A percentile compares a stretch with the other conserved stretches of the same genome.
phyloP scores from a whole-genome alignment of 2,888 invertebrate genomes.

The Pyrgus malvae region DNA sequence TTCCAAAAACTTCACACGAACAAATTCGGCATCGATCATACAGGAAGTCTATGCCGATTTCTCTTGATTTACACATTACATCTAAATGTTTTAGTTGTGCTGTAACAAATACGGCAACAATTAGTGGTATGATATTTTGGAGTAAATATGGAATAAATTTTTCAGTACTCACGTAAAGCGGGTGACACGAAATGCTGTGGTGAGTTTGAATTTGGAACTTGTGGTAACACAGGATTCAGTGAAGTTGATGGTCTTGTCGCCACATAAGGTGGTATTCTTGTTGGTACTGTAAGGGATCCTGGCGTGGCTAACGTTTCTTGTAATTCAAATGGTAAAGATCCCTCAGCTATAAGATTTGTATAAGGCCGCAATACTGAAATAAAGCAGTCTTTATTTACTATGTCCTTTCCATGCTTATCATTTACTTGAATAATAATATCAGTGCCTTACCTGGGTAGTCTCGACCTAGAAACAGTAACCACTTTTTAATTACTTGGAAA shows the following conservation, averaged over 20 bases:
- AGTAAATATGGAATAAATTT: no score
- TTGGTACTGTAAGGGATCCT: no score
- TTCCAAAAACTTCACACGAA: constrained; percentile 43
- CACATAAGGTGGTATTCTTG: no score
- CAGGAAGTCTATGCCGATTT: constrained; percentile 41
- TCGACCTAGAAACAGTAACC: not conserved
- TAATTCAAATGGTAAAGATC: no score
- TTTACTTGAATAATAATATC: not conserved
- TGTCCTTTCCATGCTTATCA: not conserved
- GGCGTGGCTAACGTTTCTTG: no score
- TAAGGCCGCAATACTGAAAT: not conserved
- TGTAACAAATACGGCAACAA: not conserved
- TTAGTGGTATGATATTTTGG: no score
- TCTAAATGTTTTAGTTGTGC: constrained; percentile 30
- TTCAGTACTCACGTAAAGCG: not conserved
- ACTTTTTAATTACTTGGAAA: no score
- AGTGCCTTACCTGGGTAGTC: not conserved
- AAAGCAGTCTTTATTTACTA: no score
- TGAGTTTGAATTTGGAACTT: not conserved
- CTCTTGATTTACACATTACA: constrained; percentile 37
- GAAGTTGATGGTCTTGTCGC: no score
- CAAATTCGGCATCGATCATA: constrained; percentile 40
- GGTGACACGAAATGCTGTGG: not conserved
- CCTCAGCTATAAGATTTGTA: no score
- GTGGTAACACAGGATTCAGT: no score